Percentiles rank a stretch among this genome's conserved stretches.
phyloP scores from a whole-genome alignment of 2,888 invertebrate genomes.

The Lycocerus yunnanus region DNA sequence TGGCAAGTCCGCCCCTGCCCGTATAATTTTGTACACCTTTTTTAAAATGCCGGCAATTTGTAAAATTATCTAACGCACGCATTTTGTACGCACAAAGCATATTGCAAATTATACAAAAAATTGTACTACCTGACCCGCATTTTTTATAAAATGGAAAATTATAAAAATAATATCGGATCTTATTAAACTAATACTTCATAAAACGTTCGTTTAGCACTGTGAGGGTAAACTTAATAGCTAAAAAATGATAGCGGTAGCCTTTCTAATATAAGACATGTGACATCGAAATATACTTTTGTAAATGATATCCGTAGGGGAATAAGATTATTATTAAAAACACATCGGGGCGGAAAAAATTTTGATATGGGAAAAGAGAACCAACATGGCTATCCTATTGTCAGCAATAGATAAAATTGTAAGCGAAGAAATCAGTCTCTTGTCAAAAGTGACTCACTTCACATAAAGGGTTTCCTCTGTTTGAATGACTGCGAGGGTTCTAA shows the following conservation, averaged over 20 bases:
- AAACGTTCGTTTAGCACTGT: constrained; percentile 19
- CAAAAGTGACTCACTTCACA: constrained; percentile 37
- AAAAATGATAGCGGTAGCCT: constrained; percentile 36
- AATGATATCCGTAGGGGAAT: constrained; percentile 48
- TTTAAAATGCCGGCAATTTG: too few relatives aligned
- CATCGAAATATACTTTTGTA: constrained; percentile 53
- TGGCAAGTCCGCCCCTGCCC: too few relatives aligned
- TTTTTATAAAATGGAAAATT: neutral
- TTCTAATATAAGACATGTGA: constrained; percentile 51
- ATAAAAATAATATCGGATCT: neutral
- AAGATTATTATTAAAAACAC: constrained; percentile 47
- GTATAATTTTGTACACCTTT: too few relatives aligned
- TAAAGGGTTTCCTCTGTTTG: constrained; percentile 23
- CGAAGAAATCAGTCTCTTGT: neutral
- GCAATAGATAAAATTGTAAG: neutral
- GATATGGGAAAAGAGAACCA: constrained; percentile 34
- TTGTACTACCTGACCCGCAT: neutral
- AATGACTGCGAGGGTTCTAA: constrained; percentile 19
- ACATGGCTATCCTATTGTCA: neutral
- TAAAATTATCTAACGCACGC: too few relatives aligned
- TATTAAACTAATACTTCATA: constrained; percentile 1
- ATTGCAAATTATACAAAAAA: too few relatives aligned
- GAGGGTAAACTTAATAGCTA: constrained; percentile 32
- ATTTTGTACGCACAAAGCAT: too few relatives aligned
- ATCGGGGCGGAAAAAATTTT: constrained; percentile 43